A percentile compares a stretch with the other conserved stretches of the same genome.
These are phyloP conservation scores for Desmophyllum pertusum DNA, from an alignment of 92 coral and sea anemone genomes.

Conservation along the genomic window DNA sequence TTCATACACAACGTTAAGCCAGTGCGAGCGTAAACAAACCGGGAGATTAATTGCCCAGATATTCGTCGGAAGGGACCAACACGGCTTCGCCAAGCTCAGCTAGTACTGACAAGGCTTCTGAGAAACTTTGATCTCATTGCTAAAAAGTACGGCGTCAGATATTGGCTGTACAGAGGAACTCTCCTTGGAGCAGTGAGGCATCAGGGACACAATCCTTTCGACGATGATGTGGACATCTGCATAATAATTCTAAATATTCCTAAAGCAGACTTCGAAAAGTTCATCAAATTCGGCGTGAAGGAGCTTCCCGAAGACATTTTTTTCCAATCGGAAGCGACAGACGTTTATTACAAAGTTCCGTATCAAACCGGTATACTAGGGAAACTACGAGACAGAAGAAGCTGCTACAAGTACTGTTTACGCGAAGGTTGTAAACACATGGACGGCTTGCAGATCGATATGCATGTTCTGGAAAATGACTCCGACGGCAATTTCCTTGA, in stretches of 20 bases:
- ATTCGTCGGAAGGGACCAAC: constrained; percentile 32
- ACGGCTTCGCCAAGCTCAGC: constrained; percentile 36
- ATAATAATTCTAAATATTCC: too few relatives aligned
- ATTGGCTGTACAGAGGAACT: constrained; percentile 50
- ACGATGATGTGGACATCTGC: constrained; percentile 49
- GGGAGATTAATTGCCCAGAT: constrained; percentile 43
- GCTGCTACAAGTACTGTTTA: constrained; percentile 22
- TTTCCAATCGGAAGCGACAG: constrained; percentile 54
- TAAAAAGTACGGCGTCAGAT: constrained; percentile 33
- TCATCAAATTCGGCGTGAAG: constrained; percentile 5
- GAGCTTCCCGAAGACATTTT: constrained; percentile 52
- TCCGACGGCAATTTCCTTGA: constrained; percentile 31
- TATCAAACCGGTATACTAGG: constrained; percentile 13
- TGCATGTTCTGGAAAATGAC: constrained; percentile 30
- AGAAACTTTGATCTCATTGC: constrained; percentile 43
- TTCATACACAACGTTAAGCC: constrained; percentile 5
- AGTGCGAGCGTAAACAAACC: constrained; percentile 18
- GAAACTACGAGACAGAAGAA: constrained; percentile 45
- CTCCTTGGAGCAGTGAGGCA: constrained; percentile 53
- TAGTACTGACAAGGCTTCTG: constrained; percentile 53
- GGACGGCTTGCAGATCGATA: constrained; percentile 48
- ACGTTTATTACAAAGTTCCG: constrained; percentile 38
- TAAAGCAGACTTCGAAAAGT: constrained; percentile 29
- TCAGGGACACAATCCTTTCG: too few relatives aligned
- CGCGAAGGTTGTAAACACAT: constrained; percentile 26